Percentiles rank a stretch among this genome's conserved stretches.
Evolutionary conservation across 2,888 invertebrate species (phyloP).

Genomic region (Strigamia transsilvanica): DNA sequence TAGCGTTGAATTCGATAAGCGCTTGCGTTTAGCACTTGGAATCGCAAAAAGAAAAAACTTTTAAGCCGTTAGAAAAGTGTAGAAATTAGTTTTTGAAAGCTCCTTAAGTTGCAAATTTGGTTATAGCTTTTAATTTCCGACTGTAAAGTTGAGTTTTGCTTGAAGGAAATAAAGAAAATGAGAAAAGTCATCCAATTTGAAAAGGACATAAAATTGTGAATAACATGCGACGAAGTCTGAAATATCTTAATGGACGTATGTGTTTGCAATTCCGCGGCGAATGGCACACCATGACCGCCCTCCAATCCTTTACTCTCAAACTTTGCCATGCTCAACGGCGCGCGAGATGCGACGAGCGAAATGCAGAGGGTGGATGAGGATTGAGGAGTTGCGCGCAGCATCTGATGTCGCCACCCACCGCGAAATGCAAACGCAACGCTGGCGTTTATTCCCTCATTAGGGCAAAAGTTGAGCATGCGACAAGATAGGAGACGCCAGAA

Average conservation of each 20-base stretch:
- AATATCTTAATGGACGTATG: slow-evolving; percentile 25
- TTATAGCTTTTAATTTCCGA: background rate
- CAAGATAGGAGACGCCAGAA: slow-evolving; percentile 46
- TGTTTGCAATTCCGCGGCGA: slow-evolving; percentile 46
- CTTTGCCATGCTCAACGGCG: slow-evolving; percentile 46
- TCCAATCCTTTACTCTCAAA: slow-evolving; percentile 49
- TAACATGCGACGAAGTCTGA: background rate
- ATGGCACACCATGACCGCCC: slow-evolving; percentile 33
- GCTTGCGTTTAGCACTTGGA: too few relatives aligned
- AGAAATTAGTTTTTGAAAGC: too few relatives aligned
- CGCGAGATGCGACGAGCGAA: slow-evolving; percentile 49
- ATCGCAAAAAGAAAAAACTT: too few relatives aligned
- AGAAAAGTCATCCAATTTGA: slow-evolving; percentile 34
- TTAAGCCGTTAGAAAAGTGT: too few relatives aligned
- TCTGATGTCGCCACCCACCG: slow-evolving; percentile 43
- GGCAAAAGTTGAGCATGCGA: slow-evolving; percentile 47
- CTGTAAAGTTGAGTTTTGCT: background rate
- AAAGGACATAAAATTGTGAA: slow-evolving; percentile 33
- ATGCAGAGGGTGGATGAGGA: slow-evolving; percentile 23
- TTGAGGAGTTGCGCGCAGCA: background rate
- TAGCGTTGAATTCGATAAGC: too few relatives aligned
- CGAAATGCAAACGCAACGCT: slow-evolving; percentile 44
- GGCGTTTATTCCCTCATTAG: slow-evolving; percentile 49
- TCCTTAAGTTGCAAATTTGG: too few relatives aligned
- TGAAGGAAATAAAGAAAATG: slow-evolving; percentile 34